Base-by-base conservation (phyloP, 64 coral and sea anemone species). In the Actinia tenebrosa region DNA sequence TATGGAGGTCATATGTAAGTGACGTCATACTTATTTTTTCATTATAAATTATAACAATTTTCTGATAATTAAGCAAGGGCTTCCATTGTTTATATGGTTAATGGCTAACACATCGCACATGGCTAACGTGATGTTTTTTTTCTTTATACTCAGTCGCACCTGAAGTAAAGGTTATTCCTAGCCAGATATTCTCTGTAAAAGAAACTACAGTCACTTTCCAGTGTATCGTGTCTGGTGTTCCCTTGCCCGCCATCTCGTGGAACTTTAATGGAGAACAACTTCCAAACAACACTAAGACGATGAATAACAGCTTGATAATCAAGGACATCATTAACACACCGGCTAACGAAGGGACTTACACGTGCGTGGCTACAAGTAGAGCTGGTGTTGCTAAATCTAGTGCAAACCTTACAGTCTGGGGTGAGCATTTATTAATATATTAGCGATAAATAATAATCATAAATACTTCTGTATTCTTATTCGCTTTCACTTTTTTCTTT, bases 1-100 rank as follows among this genome's bases (percentile, higher is more conserved):
- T 9, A 81, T 81, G 45, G 85, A 92, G 83, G 90, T 92, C 52
- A 82, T 92, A 45, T 83, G 90, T 92, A 68, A 92, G 90, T 92
- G 81, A 37, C 60, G 64, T 10, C 20, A 69, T 3, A n/a, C 64
- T 22, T 20, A 23, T 69, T 26, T 8, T 8, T 69, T 61, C 18
- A 50, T 50, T 50, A 50, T 5, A 50, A 50, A 50, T 50, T 8
- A 50, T 50, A 4, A 50, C 2, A 1, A 50, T 1, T 50, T 50
- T 8, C 3, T 50, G 47, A 50, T 50, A 50, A 50, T 50, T 50
- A 8, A 8, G 47, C 47, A 5, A 4, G 47, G 47, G 47, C 0
- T 60, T 60, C 58, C 7, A 60, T 60, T 60, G 7, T 50, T 50
- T 50, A 50, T 50, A 50, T 5, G 47, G 7, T 50, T 50, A 50